Evolutionary conservation across 1,140 invertebrate species (phyloP).

Genomic region (Micrasema minimum): DNA sequence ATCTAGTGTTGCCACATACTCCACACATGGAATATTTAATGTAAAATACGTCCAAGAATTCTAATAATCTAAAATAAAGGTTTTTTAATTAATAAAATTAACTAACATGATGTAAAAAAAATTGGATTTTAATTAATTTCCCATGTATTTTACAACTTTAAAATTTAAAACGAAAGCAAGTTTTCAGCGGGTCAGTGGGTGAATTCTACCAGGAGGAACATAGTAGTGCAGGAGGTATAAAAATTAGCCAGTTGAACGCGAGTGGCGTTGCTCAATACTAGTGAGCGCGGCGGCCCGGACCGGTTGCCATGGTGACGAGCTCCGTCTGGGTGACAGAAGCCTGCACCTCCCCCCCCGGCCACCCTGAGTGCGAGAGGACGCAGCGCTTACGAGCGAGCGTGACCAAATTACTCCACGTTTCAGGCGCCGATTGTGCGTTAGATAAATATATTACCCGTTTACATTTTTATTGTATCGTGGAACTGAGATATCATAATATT

Average conservation of each 20-base stretch:
- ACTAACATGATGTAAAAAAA: too few species aligned
- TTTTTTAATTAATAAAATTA: neutral
- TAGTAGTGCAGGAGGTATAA: slow-evolving; percentile 14
- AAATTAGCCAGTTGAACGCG: slow-evolving; percentile 37
- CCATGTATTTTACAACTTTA: too few species aligned
- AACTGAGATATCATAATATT: too few species aligned
- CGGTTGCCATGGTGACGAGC: slow-evolving; percentile 50
- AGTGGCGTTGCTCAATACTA: slow-evolving; percentile 37
- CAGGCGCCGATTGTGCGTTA: slow-evolving; percentile 29
- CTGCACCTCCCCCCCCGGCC: neutral
- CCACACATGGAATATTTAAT: too few species aligned
- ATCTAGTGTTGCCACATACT: too few species aligned
- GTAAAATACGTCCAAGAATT: too few species aligned
- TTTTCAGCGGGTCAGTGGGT: too few species aligned
- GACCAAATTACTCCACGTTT: slow-evolving; percentile 6
- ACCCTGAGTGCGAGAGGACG: slow-evolving; percentile 18
- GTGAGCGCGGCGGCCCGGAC: slow-evolving; percentile 46
- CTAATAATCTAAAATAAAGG: too few species aligned
- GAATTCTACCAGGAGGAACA: slow-evolving; percentile 8
- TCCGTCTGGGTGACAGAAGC: slow-evolving; percentile 36
- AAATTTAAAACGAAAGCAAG: too few species aligned
- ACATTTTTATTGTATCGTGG: too few species aligned
- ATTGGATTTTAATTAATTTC: too few species aligned
- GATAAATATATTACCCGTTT: slow-evolving; percentile 17
- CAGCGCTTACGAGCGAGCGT: neutral